Conservation (phyloP, 2,888 invertebrate species). For the Ennomos quercinarius region DNA sequence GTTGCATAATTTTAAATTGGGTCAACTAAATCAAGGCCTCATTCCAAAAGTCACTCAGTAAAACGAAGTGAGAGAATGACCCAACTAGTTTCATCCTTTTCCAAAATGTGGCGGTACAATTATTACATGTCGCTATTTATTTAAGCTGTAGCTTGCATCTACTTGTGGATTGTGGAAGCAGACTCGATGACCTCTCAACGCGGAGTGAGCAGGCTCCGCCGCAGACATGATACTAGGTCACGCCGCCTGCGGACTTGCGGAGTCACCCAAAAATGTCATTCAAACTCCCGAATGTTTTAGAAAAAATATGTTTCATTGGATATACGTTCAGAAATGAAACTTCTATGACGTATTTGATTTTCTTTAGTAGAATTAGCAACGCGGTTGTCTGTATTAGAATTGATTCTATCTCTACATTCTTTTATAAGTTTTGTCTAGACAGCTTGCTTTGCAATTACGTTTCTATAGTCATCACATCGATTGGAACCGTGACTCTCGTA, state of each 20-base stretch:
- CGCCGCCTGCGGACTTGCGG: conserved; percentile 46
- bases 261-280: conserved; percentile 60
- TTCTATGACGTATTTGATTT: neutral
- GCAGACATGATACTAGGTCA: conserved; percentile 71
- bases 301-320: neutral
- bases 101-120: neutral
- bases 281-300: conserved; percentile 30
- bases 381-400: neutral
- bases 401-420: neutral
- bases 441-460: neutral
- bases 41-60: no score
- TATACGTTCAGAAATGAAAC: neutral
- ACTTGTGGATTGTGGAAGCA: conserved; percentile 49
- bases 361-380: no score
- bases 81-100: neutral
- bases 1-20: no score
- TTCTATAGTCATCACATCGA: neutral
- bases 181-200: conserved; percentile 64
- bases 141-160: conserved; percentile 16
- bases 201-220: conserved; percentile 67
- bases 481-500: conserved; percentile 2
- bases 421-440: neutral
- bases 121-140: no score
- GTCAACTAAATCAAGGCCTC: no score
- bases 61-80: no score